Evolutionary conservation across 2,797 vertebrate genomes (phyloP).

Genomic region (Dicrostonyx torquatus): DNA sequence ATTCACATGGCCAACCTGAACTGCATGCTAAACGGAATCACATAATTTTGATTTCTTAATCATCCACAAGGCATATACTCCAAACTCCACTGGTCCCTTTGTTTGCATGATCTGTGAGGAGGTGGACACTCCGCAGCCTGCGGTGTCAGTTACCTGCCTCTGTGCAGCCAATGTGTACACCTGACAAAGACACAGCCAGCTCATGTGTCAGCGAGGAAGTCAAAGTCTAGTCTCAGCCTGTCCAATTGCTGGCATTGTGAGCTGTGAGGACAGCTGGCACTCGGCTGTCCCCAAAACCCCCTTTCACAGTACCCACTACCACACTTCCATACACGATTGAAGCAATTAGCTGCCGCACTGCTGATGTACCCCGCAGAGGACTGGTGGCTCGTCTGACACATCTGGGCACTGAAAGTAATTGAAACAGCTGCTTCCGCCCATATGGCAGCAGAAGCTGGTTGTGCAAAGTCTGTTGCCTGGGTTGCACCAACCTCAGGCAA

Average conservation of each 20-base stretch:
- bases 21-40: not conserved
- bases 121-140: accelerated
- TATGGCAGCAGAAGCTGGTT: conserved; percentile 98
- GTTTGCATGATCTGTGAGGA: not conserved
- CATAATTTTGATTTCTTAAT: not conserved
- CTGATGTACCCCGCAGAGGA: conserved; percentile 95
- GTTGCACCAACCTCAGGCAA: conserved; percentile 98
- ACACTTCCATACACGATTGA: conserved; percentile 94
- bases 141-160: not conserved
- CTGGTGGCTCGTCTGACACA: conserved; percentile 99
- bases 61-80: not conserved
- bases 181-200: not conserved
- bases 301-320: conserved; percentile 92
- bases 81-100: not conserved
- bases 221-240: conserved; percentile 84
- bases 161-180: accelerated
- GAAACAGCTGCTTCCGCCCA: conserved; percentile 99
- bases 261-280: conserved; percentile 96
- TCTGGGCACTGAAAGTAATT: conserved; percentile 99
- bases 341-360: conserved; percentile 99
- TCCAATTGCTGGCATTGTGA: conserved; percentile 90
- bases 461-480: conserved; percentile 89
- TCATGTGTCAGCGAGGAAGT: not conserved
- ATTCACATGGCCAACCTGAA: not conserved
- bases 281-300: conserved; percentile 93